phyloP scores from a whole-genome alignment of 2,888 invertebrate genomes.

The Heliconius cydno region DNA sequence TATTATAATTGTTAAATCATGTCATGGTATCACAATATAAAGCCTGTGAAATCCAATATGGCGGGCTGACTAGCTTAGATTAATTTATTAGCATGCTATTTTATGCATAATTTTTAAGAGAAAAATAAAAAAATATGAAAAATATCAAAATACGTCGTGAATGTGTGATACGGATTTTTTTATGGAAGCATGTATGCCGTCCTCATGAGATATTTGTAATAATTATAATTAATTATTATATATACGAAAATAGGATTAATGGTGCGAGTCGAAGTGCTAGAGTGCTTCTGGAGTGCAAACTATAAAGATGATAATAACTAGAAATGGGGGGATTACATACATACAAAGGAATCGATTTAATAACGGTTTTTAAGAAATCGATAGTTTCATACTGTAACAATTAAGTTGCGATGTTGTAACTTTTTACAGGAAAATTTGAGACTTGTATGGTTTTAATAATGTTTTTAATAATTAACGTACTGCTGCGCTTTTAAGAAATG shows the following conservation, averaged over 20 bases:
- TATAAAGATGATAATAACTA: background rate
- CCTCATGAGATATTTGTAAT: slow-evolving; percentile 52
- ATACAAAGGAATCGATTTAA: background rate
- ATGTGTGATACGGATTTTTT: slow-evolving; percentile 59
- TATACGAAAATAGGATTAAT: slow-evolving; percentile 4
- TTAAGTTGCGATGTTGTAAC: slow-evolving; percentile 2
- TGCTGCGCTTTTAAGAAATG: background rate
- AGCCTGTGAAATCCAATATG: slow-evolving; percentile 58
- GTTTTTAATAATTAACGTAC: background rate
- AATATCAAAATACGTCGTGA: slow-evolving; percentile 50
- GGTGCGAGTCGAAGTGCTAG: slow-evolving; percentile 24
- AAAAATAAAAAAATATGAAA: slow-evolving; percentile 57
- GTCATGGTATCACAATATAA: slow-evolving; percentile 39
- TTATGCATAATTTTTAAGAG: slow-evolving; percentile 63
- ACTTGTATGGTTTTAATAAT: background rate
- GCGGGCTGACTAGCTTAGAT: slow-evolving; percentile 66
- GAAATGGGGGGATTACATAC: background rate
- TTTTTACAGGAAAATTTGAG: slow-evolving; percentile 6
- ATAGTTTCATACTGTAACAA: slow-evolving; percentile 16
- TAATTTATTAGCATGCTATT: slow-evolving; percentile 80
- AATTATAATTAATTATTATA: slow-evolving; percentile 17
- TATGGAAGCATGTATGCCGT: slow-evolving; percentile 68
- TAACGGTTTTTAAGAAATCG: background rate
- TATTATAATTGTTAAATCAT: slow-evolving; percentile 31
- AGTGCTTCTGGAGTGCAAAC: slow-evolving; percentile 44